A percentile compares a stretch with the other conserved stretches of the same genome.
phyloP scores from a whole-genome alignment of 2,888 invertebrate genomes.

The Choreutis nemorana region DNA sequence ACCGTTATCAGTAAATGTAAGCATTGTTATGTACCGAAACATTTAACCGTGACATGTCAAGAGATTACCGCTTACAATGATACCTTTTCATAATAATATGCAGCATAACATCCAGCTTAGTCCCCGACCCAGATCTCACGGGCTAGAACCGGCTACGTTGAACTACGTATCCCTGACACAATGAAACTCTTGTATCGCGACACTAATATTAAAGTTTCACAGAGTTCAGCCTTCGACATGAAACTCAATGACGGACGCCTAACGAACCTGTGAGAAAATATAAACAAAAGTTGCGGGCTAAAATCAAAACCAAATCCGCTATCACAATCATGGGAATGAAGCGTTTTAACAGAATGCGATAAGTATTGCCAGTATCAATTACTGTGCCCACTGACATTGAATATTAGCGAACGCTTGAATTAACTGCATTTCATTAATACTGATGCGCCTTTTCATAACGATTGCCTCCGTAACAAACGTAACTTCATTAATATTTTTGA shows the following conservation, averaged over 20 bases:
- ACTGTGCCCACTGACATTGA: too few relatives aligned
- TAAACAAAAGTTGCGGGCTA: slow-evolving; percentile 49
- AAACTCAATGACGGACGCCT: slow-evolving; percentile 47
- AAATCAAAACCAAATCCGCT: too few relatives aligned
- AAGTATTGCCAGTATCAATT: too few relatives aligned
- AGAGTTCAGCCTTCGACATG: slow-evolving; percentile 53
- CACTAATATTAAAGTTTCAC: slow-evolving; percentile 56
- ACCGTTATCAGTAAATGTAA: slow-evolving; percentile 57
- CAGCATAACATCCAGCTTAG: slow-evolving; percentile 21
- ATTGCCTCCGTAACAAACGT: background rate
- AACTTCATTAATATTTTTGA: slow-evolving; percentile 2
- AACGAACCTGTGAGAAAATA: slow-evolving; percentile 56
- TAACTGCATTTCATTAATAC: too few relatives aligned
- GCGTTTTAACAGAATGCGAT: too few relatives aligned
- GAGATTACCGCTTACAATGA: too few relatives aligned
- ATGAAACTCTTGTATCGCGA: slow-evolving; percentile 45
- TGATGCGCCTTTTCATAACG: slow-evolving; percentile 3
- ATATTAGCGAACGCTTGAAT: too few relatives aligned
- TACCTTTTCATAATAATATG: too few relatives aligned
- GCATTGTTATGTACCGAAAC: too few relatives aligned
- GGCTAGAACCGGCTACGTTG: slow-evolving; percentile 25
- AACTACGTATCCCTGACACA: slow-evolving; percentile 34
- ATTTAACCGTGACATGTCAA: too few relatives aligned
- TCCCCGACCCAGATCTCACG: slow-evolving; percentile 62
- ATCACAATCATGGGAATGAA: too few relatives aligned